Evolutionary conservation across 2,888 invertebrate genomes (phyloP).

Genomic region (Lysandra bellargus): DNA sequence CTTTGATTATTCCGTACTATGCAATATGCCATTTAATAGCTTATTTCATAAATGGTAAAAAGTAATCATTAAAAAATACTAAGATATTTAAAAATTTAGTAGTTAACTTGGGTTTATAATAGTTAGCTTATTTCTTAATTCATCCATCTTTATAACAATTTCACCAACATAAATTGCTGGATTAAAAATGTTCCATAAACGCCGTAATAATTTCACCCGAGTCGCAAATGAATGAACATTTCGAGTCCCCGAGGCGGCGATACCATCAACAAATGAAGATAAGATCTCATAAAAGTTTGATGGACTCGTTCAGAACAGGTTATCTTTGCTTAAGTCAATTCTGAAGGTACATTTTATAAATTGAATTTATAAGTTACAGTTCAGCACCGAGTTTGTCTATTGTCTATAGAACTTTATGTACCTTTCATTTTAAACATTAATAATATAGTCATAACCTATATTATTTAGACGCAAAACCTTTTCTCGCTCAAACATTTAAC

Average conservation of each 20-base stretch:
- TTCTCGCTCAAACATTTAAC: neutral
- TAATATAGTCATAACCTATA: too few relatives aligned
- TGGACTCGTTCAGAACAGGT: slow-evolving; percentile 44
- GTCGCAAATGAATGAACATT: slow-evolving; percentile 48
- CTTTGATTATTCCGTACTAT: too few relatives aligned
- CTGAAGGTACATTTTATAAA: slow-evolving; percentile 33
- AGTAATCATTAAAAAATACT: too few relatives aligned
- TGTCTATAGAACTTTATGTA: slow-evolving; percentile 1
- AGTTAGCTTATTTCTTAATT: neutral
- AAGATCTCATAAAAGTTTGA: slow-evolving; percentile 47
- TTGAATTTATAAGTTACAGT: slow-evolving; percentile 34
- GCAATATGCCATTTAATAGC: too few relatives aligned
- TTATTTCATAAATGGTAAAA: too few relatives aligned
- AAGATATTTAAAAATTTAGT: neutral
- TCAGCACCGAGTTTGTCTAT: neutral
- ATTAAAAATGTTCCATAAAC: slow-evolving; percentile 9
- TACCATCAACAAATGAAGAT: slow-evolving; percentile 48
- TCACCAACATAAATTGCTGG: slow-evolving; percentile 1
- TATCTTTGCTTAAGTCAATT: slow-evolving; percentile 42
- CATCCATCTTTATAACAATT: neutral
- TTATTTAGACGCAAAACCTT: neutral
- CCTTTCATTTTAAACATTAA: neutral
- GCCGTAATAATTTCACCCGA: slow-evolving; percentile 32
- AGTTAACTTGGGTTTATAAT: neutral
- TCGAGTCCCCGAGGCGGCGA: slow-evolving; percentile 46